Evolutionary conservation across 2,113 vertebrate species (phyloP).

Genomic region (Heteronetta atricapilla): DNA sequence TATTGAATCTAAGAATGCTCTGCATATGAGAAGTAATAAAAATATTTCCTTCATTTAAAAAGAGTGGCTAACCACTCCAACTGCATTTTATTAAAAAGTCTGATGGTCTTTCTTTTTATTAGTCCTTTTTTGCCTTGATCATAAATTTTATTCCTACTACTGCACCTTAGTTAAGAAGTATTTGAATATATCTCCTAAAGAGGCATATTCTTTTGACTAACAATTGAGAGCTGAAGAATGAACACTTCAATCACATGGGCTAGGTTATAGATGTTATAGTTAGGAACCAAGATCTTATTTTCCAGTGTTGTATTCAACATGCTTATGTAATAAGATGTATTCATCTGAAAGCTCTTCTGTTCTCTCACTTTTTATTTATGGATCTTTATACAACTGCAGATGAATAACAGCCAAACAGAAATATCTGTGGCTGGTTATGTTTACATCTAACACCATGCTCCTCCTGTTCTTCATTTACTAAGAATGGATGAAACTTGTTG

Average conservation of each 20-base stretch:
- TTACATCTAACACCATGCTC: background rate
- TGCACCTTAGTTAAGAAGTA: background rate
- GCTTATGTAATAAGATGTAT: background rate
- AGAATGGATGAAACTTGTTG: background rate
- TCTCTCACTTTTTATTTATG: constrained; percentile 1
- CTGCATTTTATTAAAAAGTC: background rate
- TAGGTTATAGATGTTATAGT: accelerated
- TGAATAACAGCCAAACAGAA: background rate
- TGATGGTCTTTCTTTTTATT: background rate
- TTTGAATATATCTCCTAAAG: background rate
- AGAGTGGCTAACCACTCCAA: background rate
- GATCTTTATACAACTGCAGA: background rate
- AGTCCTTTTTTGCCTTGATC: background rate
- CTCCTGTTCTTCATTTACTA: background rate
- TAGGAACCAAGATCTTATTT: background rate
- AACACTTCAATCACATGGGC: background rate
- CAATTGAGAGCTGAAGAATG: background rate
- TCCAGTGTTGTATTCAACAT: background rate
- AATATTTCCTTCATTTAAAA: background rate
- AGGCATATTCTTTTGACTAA: background rate
- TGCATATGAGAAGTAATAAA: background rate
- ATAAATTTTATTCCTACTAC: background rate
- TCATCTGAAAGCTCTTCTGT: background rate
- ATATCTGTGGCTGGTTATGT: background rate
- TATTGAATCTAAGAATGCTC: background rate